Base-by-base conservation (phyloP, 1,140 invertebrate species). In the Xylocopa sonorina region DNA sequence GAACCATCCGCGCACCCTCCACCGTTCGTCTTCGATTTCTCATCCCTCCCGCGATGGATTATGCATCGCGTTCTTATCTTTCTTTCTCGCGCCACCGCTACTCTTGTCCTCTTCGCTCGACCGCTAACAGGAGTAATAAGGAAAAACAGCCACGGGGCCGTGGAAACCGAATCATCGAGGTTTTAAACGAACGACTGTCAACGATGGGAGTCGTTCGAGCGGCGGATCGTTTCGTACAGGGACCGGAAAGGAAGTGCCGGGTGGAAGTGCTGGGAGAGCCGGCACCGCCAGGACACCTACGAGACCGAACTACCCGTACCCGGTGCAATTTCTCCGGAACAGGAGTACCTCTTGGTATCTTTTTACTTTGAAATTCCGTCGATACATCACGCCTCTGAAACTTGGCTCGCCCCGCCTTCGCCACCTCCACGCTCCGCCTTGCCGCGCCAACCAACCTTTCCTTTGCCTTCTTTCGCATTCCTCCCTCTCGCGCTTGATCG, bases 321-420 rank as follows among this genome's bases (percentile, higher is more conserved):
- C 38, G 9, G 69, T 32, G 76, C 58, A 34, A 62, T 78, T 78
- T 73, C 77, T 38, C 27, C 10, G 16, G 16, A 63, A 29, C 48
- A 12, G 38, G 48, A 29, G 46, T 43, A 46, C 66, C 57, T 60
- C 38, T 81, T 71, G 78, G 80, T 88, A 88, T 87, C 85, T 91
- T 89, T 87, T 88, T 88, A 90, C 88, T 90, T 91, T 85, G 87
- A 85, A 91, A 91, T 91, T 90, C 90, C 86, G 89, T 90, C 90
- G 90, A 91, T 91, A 91, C 90, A 90, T 91, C 90, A 91, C 90
- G 89, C 90, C 88, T 91, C 88, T 91, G 88, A 85, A 90, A 88
- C 87, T 86, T 82, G 78, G 78, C 80, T 88, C 69, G 89, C 90
- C 81, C 90, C 90, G 90, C 90, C 90, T 85, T 83, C 85, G 75